A percentile compares a stretch with the other conserved stretches of the same genome.
Evolutionary conservation across 2,888 invertebrate genomes (phyloP).

Genomic region (Thera britannica): DNA sequence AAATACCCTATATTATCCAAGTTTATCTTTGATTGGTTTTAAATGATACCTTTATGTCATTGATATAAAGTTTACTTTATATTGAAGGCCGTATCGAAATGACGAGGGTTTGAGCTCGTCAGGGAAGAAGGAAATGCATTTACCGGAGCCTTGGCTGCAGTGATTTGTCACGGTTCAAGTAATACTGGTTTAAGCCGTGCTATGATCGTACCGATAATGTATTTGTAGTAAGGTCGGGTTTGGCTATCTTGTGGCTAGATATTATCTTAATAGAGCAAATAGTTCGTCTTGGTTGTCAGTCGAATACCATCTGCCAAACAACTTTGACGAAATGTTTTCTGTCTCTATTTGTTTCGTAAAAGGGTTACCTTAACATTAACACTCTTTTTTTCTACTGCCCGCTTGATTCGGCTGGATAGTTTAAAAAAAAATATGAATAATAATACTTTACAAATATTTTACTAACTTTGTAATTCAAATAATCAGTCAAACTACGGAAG

Average conservation of each 20-base stretch:
- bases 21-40: not conserved
- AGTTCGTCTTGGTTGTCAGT: not conserved
- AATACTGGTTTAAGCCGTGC: not conserved
- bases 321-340: constrained; percentile 37
- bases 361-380: constrained; percentile 34
- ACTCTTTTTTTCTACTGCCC: not conserved
- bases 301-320: constrained; percentile 27
- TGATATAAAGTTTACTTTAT: constrained; percentile 3
- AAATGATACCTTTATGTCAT: not conserved
- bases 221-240: not conserved
- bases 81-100: not conserved
- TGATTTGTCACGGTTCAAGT: constrained; percentile 46
- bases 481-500: too few species aligned
- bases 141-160: constrained; percentile 48
- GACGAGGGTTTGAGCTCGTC: constrained; percentile 19
- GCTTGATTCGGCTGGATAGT: not conserved
- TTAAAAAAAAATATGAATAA: too few species aligned
- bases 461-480: too few species aligned
- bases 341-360: constrained; percentile 33
- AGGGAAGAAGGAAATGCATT: constrained; percentile 58
- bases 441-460: too few species aligned
- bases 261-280: not conserved
- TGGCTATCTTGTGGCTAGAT: not conserved
- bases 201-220: not conserved
- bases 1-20: not conserved